These are phyloP conservation scores for Larimichthys polyactis DNA, from an alignment of 2,113 vertebrate genomes.

Conservation along the genomic window DNA sequence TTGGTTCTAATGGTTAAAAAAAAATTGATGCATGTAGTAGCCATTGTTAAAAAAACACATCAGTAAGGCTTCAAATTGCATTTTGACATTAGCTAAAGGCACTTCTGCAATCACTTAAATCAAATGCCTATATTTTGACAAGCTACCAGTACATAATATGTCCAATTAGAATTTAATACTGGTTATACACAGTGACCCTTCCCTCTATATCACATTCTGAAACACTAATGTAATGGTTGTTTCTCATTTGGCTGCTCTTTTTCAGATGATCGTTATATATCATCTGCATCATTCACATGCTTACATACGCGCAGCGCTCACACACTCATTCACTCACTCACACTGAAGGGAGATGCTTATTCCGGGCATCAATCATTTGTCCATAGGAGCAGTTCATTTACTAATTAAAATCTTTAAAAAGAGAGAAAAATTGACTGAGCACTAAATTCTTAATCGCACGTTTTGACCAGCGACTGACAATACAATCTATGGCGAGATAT, in stretches of 20 bases:
- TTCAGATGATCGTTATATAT: conserved; percentile 74
- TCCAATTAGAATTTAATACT: conserved; percentile 79
- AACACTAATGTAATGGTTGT: conserved; percentile 81
- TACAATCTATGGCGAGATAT: conserved; percentile 82
- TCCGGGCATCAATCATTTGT: conserved; percentile 90
- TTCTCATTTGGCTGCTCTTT: conserved; percentile 69
- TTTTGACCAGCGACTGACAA: conserved; percentile 82
- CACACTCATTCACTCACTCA: conserved; percentile 69
- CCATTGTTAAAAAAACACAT: conserved; percentile 39
- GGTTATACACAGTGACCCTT: conserved; percentile 72
- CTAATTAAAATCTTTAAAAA: conserved; percentile 95
- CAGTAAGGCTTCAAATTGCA: conserved; percentile 44
- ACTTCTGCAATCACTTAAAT: conserved; percentile 58
- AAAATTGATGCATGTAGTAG: conserved; percentile 12
- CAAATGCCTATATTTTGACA: conserved; percentile 78
- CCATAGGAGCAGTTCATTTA: conserved; percentile 91
- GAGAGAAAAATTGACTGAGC: conserved; percentile 89
- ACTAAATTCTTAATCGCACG: conserved; percentile 89
- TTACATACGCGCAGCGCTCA: conserved; percentile 62
- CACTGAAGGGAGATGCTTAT: conserved; percentile 80
- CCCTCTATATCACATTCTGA: conserved; percentile 58
- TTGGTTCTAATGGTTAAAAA: not conserved
- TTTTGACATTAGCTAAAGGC: conserved; percentile 62
- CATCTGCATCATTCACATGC: conserved; percentile 74
- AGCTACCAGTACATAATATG: conserved; percentile 73